Conservation (phyloP, 92 coral and sea anemone species). For the Galaxea fascicularis region DNA sequence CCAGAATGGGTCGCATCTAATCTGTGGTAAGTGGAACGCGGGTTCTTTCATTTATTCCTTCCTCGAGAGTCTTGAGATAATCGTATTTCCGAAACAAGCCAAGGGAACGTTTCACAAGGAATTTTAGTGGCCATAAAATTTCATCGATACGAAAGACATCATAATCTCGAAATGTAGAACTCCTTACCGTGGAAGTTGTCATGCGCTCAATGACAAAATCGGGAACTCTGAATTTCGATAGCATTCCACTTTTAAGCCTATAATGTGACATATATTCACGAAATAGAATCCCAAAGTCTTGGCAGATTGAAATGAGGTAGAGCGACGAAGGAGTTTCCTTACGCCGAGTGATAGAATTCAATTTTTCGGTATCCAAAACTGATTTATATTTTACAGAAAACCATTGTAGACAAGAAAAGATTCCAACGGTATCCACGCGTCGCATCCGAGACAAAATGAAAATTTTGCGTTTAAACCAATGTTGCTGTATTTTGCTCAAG, state of each 20-base stretch:
- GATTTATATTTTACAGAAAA: neutral
- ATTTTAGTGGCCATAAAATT: slow-evolving; percentile 25
- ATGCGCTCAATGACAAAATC: slow-evolving; percentile 15
- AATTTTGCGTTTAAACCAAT: neutral
- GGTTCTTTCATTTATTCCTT: slow-evolving; percentile 9
- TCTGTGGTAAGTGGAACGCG: neutral
- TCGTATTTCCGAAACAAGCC: slow-evolving; percentile 1
- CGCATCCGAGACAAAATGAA: neutral
- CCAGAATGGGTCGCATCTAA: neutral
- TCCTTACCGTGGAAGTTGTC: neutral
- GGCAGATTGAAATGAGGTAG: neutral
- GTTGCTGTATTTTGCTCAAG: neutral
- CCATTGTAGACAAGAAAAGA: neutral
- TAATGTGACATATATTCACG: neutral
- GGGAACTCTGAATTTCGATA: neutral
- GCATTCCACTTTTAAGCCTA: neutral
- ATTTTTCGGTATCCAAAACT: neutral
- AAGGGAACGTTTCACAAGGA: neutral
- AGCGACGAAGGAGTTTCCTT: neutral
- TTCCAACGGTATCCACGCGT: neutral
- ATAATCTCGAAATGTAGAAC: neutral
- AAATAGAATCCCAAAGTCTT: neutral
- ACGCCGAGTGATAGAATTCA: neutral
- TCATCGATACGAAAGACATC: neutral
- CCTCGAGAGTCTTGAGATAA: slow-evolving; percentile 6